phyloP scores from a whole-genome alignment of 2,113 vertebrate species.

The Megaceryle maxima region DNA sequence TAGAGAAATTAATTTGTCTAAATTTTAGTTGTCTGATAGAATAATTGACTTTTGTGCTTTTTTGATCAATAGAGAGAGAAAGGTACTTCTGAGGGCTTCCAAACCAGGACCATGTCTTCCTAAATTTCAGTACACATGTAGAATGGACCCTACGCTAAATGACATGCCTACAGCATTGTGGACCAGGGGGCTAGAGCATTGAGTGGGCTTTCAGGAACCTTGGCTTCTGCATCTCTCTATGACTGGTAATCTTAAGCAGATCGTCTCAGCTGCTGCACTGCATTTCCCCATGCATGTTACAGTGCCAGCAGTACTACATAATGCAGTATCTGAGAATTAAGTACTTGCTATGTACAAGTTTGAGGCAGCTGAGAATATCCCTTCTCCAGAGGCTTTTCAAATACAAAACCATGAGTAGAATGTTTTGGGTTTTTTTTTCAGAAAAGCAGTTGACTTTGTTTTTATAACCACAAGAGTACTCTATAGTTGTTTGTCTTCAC shows the following conservation, averaged over 20 bases:
- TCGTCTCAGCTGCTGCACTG: not conserved
- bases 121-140: not conserved
- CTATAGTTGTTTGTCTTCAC: not conserved
- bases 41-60: not conserved
- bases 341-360: not conserved
- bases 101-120: fast-evolving
- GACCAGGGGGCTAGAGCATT: not conserved
- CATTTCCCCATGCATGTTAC: not conserved
- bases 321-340: not conserved
- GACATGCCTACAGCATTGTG: not conserved
- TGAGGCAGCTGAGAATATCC: not conserved
- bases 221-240: not conserved
- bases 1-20: not conserved
- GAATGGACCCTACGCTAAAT: not conserved
- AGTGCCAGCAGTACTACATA: not conserved
- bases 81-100: not conserved
- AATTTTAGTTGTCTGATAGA: not conserved
- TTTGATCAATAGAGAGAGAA: not conserved
- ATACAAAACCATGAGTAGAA: not conserved
- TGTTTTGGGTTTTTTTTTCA: not conserved
- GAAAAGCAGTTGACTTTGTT: not conserved
- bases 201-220: not conserved
- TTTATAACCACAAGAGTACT: not conserved
- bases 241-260: not conserved
- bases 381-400: not conserved